Evolutionary conservation across 2,113 vertebrate genomes (phyloP), one percentile per base, ranked within the genome.

Genomic region (Zosterops pallidus): DNA sequence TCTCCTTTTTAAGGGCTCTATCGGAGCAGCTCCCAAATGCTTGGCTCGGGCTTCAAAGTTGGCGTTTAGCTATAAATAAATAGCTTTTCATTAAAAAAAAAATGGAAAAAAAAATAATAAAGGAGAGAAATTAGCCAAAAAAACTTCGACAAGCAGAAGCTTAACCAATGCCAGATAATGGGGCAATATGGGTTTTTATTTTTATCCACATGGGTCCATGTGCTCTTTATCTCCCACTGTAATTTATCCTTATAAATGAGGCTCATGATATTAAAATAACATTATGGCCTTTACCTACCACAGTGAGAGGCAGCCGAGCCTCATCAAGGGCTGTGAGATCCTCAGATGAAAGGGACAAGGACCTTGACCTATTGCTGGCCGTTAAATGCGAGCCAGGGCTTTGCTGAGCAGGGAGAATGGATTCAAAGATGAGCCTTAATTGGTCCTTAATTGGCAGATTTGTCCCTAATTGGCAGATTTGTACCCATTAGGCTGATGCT

Each of bases 201-300:
- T 96, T 96, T 95, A 96, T 96, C 95, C 91, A 77, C 79, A 92
- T n/a, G 53, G 65, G 62, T 72, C 68, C 94, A 68, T 74, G 50
- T 80, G 91, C 86, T 94, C 86, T 96, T 95, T 94, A 95, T 96
- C 95, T 95, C 86, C 63, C 47, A 59, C 84, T 94, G 92, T 96
- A 96, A 95, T 97, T 96, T 93, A 93, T 67, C 89, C 91, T 86
- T 95, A 96, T 90, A 92, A 95, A 96, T 93, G 82, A 95, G 89
- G 23, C 49, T 91, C 81, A 62, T 91, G 89, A 59, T 94, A 91
- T 95, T 97, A 96, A 97, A 96, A 88, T 87, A 92, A 90, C 90
- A 91, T 93, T 95, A 94, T 14, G 62, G 92, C 59, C 88, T 90
- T 83, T 96, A 94, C 95, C 95, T 96, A 97, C 96, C 95, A 86